Evolutionary conservation across 2,113 vertebrate genomes (phyloP).

Genomic region (Hippocampus abdominalis): DNA sequence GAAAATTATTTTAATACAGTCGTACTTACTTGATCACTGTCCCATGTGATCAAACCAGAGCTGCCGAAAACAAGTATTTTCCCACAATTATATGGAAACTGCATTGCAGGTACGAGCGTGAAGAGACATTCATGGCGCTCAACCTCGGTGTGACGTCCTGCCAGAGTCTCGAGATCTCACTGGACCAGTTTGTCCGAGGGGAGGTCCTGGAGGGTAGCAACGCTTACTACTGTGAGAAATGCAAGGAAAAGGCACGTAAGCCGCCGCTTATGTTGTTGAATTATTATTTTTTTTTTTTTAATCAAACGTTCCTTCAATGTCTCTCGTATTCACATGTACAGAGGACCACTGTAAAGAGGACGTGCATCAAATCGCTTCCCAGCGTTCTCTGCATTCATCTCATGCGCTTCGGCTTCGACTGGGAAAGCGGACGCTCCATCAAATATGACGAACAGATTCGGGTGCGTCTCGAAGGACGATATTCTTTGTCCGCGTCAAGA

Average conservation of each 20-base stretch:
- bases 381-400: slow-evolving; percentile 94
- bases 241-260: slow-evolving; percentile 89
- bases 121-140: slow-evolving; percentile 97
- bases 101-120: slow-evolving; percentile 85
- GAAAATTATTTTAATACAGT: too few relatives aligned
- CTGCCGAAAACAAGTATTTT: too few relatives aligned
- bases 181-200: slow-evolving; percentile 98
- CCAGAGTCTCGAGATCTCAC: slow-evolving; percentile 95
- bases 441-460: slow-evolving; percentile 98
- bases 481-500: too few relatives aligned
- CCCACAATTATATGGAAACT: background rate
- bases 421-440: slow-evolving; percentile 97
- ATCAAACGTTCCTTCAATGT: background rate
- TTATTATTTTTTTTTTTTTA: background rate
- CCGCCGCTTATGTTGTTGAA: background rate
- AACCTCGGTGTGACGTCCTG: slow-evolving; percentile 97
- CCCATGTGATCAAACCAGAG: too few relatives aligned
- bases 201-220: slow-evolving; percentile 99
- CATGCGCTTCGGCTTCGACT: slow-evolving; percentile 98
- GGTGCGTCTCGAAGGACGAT: slow-evolving; percentile 63
- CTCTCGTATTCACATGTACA: slow-evolving; percentile 45
- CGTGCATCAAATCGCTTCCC: slow-evolving; percentile 94
- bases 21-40: too few relatives aligned
- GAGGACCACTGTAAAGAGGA: slow-evolving; percentile 97
- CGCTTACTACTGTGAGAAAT: slow-evolving; percentile 98